phyloP scores from a whole-genome alignment of 1,140 invertebrate species.

The Zaprionus africanus region DNA sequence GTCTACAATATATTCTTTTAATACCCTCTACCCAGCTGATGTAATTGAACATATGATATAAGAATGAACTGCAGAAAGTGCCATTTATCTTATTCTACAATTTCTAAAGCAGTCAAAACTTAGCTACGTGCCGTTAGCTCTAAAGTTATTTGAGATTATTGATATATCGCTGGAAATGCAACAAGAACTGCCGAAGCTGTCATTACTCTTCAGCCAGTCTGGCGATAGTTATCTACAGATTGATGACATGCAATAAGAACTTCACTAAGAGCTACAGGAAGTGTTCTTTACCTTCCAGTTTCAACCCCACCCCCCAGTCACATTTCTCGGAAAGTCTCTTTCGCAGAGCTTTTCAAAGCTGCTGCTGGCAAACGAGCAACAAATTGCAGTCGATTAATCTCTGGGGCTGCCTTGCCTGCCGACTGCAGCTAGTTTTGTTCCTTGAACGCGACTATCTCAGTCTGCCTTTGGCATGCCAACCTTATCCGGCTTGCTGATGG shows the following conservation, averaged over 20 bases:
- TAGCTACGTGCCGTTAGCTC: neutral
- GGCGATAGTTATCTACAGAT: neutral
- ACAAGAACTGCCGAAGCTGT: neutral
- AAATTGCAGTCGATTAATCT: conserved; percentile 1
- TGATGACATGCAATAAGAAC: neutral
- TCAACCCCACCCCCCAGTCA: neutral
- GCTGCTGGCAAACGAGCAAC: neutral
- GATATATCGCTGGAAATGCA: too few species aligned
- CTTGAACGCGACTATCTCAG: neutral
- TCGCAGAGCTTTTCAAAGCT: conserved; percentile 1
- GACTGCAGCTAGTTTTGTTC: neutral
- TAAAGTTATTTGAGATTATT: neutral
- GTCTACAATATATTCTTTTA: too few species aligned
- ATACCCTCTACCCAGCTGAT: too few species aligned
- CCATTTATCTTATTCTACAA: neutral
- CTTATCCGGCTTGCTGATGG: conserved; percentile 47
- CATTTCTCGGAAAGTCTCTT: neutral
- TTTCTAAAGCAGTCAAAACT: neutral
- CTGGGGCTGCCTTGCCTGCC: neutral
- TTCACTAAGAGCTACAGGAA: neutral
- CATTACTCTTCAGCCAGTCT: neutral
- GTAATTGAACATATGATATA: too few species aligned
- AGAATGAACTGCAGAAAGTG: neutral
- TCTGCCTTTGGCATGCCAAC: neutral
- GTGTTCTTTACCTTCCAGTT: neutral